Conservation (phyloP, 2,113 vertebrate genomes). For the Trematomus loennbergii region DNA sequence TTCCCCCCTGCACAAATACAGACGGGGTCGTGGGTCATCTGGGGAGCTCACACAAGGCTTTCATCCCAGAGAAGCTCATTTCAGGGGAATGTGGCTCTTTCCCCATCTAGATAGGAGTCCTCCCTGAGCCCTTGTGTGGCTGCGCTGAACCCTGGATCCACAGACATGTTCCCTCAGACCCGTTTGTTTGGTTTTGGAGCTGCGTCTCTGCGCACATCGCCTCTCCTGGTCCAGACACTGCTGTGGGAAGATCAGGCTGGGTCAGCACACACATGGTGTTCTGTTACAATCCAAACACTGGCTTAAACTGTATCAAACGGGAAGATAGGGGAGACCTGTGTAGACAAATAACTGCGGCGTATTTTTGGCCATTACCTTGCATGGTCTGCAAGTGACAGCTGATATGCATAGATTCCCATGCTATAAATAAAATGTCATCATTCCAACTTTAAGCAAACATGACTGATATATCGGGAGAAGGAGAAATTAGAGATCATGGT, state of each 20-base stretch:
- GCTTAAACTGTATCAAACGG: slow-evolving; percentile 75
- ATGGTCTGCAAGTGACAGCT: slow-evolving; percentile 25
- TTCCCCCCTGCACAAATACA: slow-evolving; percentile 82
- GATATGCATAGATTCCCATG: background rate
- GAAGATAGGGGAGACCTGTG: slow-evolving; percentile 34
- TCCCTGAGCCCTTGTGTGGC: slow-evolving; percentile 84
- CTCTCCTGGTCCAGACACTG: slow-evolving; percentile 73
- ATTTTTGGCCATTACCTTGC: slow-evolving; percentile 47
- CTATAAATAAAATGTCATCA: background rate
- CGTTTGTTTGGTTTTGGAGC: slow-evolving; percentile 86
- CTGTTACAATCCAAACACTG: slow-evolving; percentile 78
- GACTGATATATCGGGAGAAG: background rate
- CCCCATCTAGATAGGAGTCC: slow-evolving; percentile 85
- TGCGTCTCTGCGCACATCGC: slow-evolving; percentile 85
- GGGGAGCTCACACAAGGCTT: slow-evolving; percentile 80
- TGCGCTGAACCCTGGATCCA: slow-evolving; percentile 84
- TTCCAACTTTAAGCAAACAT: slow-evolving; percentile 11
- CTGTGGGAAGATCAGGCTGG: slow-evolving; percentile 80
- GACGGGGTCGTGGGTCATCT: slow-evolving; percentile 80
- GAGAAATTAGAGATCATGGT: slow-evolving; percentile 21
- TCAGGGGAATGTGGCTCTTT: slow-evolving; percentile 81
- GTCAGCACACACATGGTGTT: slow-evolving; percentile 83
- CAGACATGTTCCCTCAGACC: slow-evolving; percentile 80
- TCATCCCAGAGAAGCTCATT: slow-evolving; percentile 85
- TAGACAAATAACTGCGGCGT: slow-evolving; percentile 34